A percentile compares a stretch with the other conserved stretches of the same genome.
Evolutionary conservation across 2,113 vertebrate species (phyloP).

Genomic region (human): GRCh38 chr21:44354501-44355000

Average conservation of each 20-base stretch:
- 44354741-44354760: neutral
- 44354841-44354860: neutral
- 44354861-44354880: fast-evolving
- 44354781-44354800: fast-evolving
- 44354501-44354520: fast-evolving
- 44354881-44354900: neutral
- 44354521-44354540: neutral
- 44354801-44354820: neutral
- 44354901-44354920: fast-evolving
- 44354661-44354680: conserved; percentile 89
- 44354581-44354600: fast-evolving
- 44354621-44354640: neutral
- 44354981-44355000: fast-evolving
- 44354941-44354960: neutral
- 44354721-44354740: conserved; percentile 83
- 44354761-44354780: neutral
- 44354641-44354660: conserved; percentile 81
- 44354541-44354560: fast-evolving
- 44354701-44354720: conserved; percentile 86
- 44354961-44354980: no score
- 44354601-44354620: fast-evolving
- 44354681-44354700: conserved; percentile 93
- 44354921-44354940: fast-evolving
- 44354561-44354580: fast-evolving
- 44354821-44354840: neutral